Evolutionary conservation across 1,140 invertebrate genomes (phyloP).

Genomic region (Drosophila paulistorum): DNA sequence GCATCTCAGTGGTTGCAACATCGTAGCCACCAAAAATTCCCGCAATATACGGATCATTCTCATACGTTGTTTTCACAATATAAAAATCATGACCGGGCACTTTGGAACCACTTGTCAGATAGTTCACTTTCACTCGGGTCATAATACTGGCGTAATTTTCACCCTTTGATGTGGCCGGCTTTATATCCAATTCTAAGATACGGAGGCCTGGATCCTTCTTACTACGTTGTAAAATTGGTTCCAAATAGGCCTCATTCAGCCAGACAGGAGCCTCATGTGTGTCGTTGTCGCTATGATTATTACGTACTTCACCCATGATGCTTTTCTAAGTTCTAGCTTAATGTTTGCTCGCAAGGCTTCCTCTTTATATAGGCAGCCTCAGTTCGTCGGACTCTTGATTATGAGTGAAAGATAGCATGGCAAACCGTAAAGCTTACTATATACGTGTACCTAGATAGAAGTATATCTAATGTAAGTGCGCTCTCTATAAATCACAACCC

Average conservation of each 20-base stretch:
- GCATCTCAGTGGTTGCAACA: constrained; percentile 68
- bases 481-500: constrained; percentile 36
- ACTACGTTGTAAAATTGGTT: constrained; percentile 46
- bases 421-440: constrained; percentile 15
- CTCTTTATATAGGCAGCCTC: constrained; percentile 52
- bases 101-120: constrained; percentile 29
- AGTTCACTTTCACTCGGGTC: constrained; percentile 65
- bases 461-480: constrained; percentile 44
- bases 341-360: not conserved
- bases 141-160: constrained; percentile 82
- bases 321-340: constrained; percentile 24
- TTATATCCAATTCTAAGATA: constrained; percentile 55
- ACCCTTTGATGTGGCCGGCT: constrained; percentile 75
- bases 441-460: constrained; percentile 24
- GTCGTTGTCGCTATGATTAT: constrained; percentile 26
- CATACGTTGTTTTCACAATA: constrained; percentile 75
- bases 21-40: constrained; percentile 65
- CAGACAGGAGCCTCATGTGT: constrained; percentile 65
- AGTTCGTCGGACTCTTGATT: not conserved
- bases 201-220: constrained; percentile 57
- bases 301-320: constrained; percentile 54
- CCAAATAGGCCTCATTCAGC: constrained; percentile 66
- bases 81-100: constrained; percentile 44
- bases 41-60: constrained; percentile 59
- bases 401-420: constrained; percentile 40